Evolutionary conservation across 2,113 vertebrate genomes (phyloP).

Genomic region (Chloropsis hardwickii): DNA sequence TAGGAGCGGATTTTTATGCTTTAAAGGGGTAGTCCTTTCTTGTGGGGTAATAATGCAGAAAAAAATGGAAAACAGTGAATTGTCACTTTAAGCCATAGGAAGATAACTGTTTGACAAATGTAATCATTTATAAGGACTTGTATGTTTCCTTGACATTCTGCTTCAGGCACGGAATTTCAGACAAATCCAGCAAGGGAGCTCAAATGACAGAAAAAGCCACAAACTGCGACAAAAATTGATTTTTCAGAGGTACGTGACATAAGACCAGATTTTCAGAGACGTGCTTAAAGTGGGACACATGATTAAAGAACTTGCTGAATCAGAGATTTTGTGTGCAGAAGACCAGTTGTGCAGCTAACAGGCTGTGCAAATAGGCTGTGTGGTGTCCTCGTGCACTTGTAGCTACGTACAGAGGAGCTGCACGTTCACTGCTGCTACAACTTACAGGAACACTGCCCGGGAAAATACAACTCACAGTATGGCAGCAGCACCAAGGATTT

Average conservation of each 20-base stretch:
- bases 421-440: fast-evolving
- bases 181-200: background rate
- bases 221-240: background rate
- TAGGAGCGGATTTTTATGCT: background rate
- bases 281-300: background rate
- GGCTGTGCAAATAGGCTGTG: constrained; percentile 29
- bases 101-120: background rate
- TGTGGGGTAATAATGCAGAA: background rate
- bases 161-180: background rate
- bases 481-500: background rate
- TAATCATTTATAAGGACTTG: background rate
- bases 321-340: constrained; percentile 50
- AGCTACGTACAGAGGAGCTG: background rate
- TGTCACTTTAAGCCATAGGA: background rate
- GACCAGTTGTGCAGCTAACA: constrained; percentile 5
- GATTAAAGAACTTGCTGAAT: constrained; percentile 49
- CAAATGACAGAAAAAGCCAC: background rate
- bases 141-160: background rate
- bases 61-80: background rate
- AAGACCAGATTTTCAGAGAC: background rate
- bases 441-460: fast-evolving
- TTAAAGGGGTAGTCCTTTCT: background rate
- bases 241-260: background rate
- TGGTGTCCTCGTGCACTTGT: background rate
- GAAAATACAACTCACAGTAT: background rate